Conservation (phyloP, 2,888 invertebrate species). For the Nesidiocoris tenuis region DNA sequence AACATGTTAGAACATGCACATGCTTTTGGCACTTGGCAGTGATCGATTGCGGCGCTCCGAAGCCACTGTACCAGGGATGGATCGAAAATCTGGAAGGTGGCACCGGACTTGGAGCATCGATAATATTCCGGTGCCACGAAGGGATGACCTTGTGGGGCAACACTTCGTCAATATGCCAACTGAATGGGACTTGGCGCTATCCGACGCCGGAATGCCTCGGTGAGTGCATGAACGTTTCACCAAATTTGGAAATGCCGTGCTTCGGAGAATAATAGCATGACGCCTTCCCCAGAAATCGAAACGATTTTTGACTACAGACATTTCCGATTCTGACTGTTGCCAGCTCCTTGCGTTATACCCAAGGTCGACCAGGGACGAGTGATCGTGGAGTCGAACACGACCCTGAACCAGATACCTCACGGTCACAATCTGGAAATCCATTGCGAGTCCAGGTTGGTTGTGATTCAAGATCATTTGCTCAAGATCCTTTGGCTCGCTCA, state of each 20-base stretch:
- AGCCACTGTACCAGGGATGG: conserved; percentile 94
- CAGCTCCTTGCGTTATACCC: conserved; percentile 92
- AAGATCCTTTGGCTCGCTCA: no score
- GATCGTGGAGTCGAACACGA: conserved; percentile 60
- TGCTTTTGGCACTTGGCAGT: conserved; percentile 57
- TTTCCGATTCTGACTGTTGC: conserved; percentile 51
- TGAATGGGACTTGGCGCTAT: conserved; percentile 93
- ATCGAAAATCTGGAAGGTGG: conserved; percentile 85
- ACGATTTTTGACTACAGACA: no score
- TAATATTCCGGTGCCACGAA: conserved; percentile 90
- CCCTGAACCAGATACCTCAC: conserved; percentile 61
- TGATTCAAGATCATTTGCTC: no score
- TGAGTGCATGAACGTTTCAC: conserved; percentile 54
- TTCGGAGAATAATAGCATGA: no score
- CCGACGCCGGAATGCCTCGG: conserved; percentile 87
- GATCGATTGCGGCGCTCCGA: conserved; percentile 95
- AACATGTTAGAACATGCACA: neutral
- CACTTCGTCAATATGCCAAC: conserved; percentile 87
- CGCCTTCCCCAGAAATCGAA: no score
- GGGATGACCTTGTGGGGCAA: conserved; percentile 87
- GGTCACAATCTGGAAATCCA: conserved; percentile 72
- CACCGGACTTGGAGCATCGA: conserved; percentile 85
- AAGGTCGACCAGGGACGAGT: conserved; percentile 76
- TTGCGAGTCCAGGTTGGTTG: conserved; percentile 63
- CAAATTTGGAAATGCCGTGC: no score